Base-by-base conservation (phyloP, 2,888 invertebrate species). In the Lepidochrysops patricia region DNA sequence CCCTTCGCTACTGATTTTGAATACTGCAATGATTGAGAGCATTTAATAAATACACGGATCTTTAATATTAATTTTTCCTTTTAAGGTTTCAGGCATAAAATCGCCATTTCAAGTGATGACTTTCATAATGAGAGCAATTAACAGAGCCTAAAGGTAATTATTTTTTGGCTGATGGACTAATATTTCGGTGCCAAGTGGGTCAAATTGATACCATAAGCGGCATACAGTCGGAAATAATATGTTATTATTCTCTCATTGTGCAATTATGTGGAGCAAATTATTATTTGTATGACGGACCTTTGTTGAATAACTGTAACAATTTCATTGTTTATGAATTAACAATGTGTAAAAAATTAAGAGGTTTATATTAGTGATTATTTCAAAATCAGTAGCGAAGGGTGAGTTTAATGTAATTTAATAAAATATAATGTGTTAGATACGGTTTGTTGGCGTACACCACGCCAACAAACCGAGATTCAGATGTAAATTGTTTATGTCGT, bases 141-240 rank as follows among this genome's bases (percentile, higher is more conserved):
- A 54, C 54, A 19, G 54, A 29, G 27, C 19, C 27, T 27, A 54
- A 29, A 54, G 54, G 27, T 32, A 54, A 54, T 54, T 54, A 54
- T 54, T 54, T 57, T 43, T 57, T 57, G 57, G 61, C 52, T 52
- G 56, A 57, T 57, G 37, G 49, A 37, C 52, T 49, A 15, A 50
- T 57, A 27, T 32, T 26, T 60, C 54, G 13, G 32, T 62, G 62
- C 60, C 60, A 62, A 62, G 57, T 62, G 35, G 60, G 62, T 62
- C 62, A 37, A 57, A 60, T 32, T 54, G 54, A 54, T 54, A 29
- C 32, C 54, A 54, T 54, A 54, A 54, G 29, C 32, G 54, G 27
- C 15, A 29, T 13, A 54, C 19, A 54, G 9, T 54, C 15, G 7
- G 12, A 32, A 54, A 54, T 54, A 54, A 54, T 13, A 15, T 15